A percentile compares a stretch with the other conserved stretches of the same genome.
Conservation (phyloP, 1,140 invertebrate species). For the Drosophila dunni region DNA sequence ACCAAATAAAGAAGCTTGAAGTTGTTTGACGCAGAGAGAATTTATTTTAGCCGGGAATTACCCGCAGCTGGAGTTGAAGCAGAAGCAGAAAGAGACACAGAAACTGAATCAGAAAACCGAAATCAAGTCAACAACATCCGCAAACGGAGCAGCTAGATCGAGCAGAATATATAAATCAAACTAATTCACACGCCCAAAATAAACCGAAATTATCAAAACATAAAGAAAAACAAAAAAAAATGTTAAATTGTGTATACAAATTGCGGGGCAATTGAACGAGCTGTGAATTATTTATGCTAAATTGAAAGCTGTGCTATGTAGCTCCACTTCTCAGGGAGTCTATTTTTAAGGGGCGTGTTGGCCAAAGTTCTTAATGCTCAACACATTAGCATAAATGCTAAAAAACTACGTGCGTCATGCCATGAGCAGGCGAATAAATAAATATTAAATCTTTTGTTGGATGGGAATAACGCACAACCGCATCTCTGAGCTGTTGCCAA, state of each 20-base stretch:
- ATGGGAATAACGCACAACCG: slow-evolving; percentile 16
- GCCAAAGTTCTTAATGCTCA: slow-evolving; percentile 33
- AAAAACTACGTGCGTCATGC: slow-evolving; percentile 48
- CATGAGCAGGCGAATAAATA: not conserved
- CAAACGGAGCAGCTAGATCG: slow-evolving; percentile 39
- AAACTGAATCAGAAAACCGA: slow-evolving; percentile 35
- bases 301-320: slow-evolving; percentile 28
- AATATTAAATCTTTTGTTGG: not conserved
- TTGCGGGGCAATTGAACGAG: slow-evolving; percentile 50
- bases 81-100: slow-evolving; percentile 8
- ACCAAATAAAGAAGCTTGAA: slow-evolving; percentile 75
- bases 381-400: slow-evolving; percentile 41
- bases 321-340: not conserved
- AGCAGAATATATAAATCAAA: slow-evolving; percentile 54
- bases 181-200: slow-evolving; percentile 77
- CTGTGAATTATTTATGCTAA: slow-evolving; percentile 58
- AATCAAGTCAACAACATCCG: slow-evolving; percentile 52
- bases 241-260: slow-evolving; percentile 36
- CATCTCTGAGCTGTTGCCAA: slow-evolving; percentile 23
- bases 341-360: slow-evolving; percentile 33
- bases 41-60: slow-evolving; percentile 52
- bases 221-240: slow-evolving; percentile 16
- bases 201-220: slow-evolving; percentile 20
- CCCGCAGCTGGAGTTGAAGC: slow-evolving; percentile 36
- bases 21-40: slow-evolving; percentile 30